These are phyloP conservation scores for Antheraea mylitta DNA, from an alignment of 1,140 invertebrate genomes.

Conservation along the genomic window DNA sequence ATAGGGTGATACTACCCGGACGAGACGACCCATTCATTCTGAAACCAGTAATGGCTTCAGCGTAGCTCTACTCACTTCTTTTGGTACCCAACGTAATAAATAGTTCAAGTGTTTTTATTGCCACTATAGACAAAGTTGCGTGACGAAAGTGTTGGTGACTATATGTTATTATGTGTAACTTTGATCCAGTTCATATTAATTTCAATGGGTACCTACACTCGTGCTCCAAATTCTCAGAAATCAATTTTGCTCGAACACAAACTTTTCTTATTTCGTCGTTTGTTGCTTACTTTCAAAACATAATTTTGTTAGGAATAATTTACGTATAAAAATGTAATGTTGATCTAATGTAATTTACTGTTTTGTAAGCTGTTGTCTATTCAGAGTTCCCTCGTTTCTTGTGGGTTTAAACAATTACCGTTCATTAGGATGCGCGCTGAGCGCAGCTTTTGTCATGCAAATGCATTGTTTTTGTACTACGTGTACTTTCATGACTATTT, in stretches of 20 bases:
- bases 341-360: conserved; percentile 41
- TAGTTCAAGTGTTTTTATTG: too few species aligned
- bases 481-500: neutral
- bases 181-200: neutral
- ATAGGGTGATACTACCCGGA: too few species aligned
- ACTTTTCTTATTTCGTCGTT: neutral
- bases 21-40: too few species aligned
- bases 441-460: conserved; percentile 46
- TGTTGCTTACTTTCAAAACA: neutral
- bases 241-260: neutral
- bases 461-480: conserved; percentile 42
- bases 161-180: neutral
- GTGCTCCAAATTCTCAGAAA: too few species aligned
- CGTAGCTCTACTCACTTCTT: too few species aligned
- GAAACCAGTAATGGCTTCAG: too few species aligned
- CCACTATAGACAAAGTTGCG: too few species aligned
- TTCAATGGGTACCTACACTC: neutral
- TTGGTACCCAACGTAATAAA: too few species aligned
- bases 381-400: conserved; percentile 40
- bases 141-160: too few species aligned
- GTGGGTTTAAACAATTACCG: conserved; percentile 61
- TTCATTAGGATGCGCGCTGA: conserved; percentile 51
- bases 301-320: neutral
- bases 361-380: conserved; percentile 37
- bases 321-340: conserved; percentile 1